Evolutionary conservation across 2,797 vertebrate genomes (phyloP), one percentile per base, ranked within the genome.

Genomic region (Odontamblyopus rebecca): DNA sequence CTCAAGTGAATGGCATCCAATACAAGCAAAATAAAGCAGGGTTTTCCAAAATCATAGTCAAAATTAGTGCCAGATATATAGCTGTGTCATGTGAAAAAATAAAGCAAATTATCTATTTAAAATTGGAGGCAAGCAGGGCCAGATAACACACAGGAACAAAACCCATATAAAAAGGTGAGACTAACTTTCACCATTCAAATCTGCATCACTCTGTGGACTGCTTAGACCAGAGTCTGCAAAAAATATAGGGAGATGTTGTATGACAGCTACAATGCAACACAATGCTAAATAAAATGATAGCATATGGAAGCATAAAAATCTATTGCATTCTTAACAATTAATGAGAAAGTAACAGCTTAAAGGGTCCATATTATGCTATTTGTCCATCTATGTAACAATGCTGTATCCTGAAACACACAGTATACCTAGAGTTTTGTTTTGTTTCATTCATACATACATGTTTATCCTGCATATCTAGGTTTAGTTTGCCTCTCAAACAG

Each of bases 131-230:
- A 85, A 88, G 85, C 89, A 63, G 82, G 85, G 88, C 78, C 82
- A 84, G 85, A 89, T 79, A 83, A 83, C 74, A 86, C 23, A 68
- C 88, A 90, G 61, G 30, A 88, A 82, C 56, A 79, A 85, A 90
- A 82, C 80, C 78, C 77, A 74, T 80, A 89, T 82, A 38, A 78
- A 90, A 79, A 83, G 79, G 75, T 84, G 89, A 93, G 94, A 98
- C 96, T 97, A 97, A 99, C 97, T 99, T 99, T 97, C 96, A 92
- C 94, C 96, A 94, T 95, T 95, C 96, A 96, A 96, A 93, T 96
- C 94, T 91, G 95, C 96, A 93, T 98, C 96, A 92, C 95, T 96
- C 94, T 96, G 95, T 93, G 97, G 96, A 94, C 96, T 96, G 96
- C 96, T 97, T 90, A 98, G 95, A 95, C 96, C 96, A 91, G 96